Evolutionary conservation across 2,797 vertebrate genomes (phyloP).

Genomic region (Nyctalus aviator): DNA sequence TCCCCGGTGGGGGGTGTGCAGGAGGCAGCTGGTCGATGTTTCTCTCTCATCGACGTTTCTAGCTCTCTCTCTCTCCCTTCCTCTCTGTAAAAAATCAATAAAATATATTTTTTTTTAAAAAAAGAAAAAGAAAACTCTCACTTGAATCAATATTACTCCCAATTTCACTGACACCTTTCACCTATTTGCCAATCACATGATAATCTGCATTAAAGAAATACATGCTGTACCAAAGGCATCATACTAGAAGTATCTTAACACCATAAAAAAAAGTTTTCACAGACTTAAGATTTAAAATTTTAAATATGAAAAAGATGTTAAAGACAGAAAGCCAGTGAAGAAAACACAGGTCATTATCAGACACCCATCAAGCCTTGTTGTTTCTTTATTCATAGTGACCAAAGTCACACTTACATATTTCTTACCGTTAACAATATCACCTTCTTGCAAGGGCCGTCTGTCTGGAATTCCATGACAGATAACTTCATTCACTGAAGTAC

Average conservation of each 20-base stretch:
- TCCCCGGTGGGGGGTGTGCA: no score
- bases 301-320: neutral
- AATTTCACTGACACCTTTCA: neutral
- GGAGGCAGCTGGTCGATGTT: no score
- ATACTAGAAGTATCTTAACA: neutral
- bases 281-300: conserved; percentile 35
- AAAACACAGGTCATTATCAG: neutral
- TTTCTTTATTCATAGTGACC: neutral
- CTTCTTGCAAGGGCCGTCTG: conserved; percentile 94
- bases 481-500: conserved; percentile 99
- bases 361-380: neutral
- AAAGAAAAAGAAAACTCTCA: neutral
- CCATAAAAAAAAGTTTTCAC: neutral
- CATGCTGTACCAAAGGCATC: neutral
- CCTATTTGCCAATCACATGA: neutral
- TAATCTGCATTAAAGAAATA: neutral
- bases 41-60: no score
- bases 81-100: no score
- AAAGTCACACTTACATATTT: conserved; percentile 24
- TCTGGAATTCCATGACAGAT: conserved; percentile 99
- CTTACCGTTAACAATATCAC: conserved; percentile 98
- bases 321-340: neutral
- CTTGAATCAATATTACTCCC: neutral
- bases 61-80: no score
- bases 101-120: no score